Conservation (phyloP, 2,888 invertebrate species). For the Melitaea athalia region DNA sequence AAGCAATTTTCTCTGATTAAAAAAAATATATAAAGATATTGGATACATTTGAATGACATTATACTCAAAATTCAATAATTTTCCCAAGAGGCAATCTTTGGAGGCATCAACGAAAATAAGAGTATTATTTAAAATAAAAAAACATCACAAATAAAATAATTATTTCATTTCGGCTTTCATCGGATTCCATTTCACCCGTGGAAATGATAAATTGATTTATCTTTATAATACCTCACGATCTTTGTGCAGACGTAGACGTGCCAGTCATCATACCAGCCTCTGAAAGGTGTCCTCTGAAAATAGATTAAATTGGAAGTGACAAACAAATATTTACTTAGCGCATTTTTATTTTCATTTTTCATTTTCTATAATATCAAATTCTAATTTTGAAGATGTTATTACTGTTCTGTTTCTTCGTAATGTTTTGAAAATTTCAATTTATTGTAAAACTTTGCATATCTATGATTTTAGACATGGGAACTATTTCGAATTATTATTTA, state of each 20-base stretch:
- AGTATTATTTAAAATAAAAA: not conserved
- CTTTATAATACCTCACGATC: conserved; percentile 28
- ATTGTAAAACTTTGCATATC: no score
- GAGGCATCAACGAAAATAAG: conserved; percentile 1
- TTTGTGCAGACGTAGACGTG: conserved; percentile 28
- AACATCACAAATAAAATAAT: conserved; percentile 25
- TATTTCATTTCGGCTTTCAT: conserved; percentile 22
- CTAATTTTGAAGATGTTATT: no score
- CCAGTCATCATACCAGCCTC: conserved; percentile 34
- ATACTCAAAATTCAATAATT: not conserved
- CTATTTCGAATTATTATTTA: no score
- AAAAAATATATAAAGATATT: no score
- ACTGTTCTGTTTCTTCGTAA: no score
- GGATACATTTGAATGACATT: not conserved
- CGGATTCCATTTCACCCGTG: conserved; percentile 25
- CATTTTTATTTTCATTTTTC: no score
- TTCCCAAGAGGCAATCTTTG: not conserved
- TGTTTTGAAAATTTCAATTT: no score
- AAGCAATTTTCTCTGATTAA: no score
- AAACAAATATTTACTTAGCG: not conserved
- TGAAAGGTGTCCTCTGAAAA: conserved; percentile 24
- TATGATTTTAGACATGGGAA: no score
- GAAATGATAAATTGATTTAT: conserved; percentile 37
- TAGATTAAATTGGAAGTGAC: not conserved
- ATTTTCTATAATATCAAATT: no score